These are phyloP conservation scores for Microcebus lehilahytsara DNA, from an alignment of 2,113 vertebrate genomes.

Conservation along the genomic window DNA sequence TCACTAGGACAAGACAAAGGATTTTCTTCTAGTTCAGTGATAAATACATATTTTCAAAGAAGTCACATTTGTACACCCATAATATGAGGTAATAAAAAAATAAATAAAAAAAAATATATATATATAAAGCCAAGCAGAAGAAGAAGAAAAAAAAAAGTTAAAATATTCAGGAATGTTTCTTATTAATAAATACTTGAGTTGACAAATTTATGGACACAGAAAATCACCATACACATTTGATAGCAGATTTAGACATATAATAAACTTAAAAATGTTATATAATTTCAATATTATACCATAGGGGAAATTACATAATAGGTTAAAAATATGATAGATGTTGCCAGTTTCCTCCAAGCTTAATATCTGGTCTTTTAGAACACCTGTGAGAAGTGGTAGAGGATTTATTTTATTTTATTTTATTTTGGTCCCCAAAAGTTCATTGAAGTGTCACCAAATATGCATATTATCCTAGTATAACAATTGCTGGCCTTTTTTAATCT, in stretches of 20 bases:
- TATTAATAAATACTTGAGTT: constrained; percentile 14
- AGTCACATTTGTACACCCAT: background rate
- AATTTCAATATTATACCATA: constrained; percentile 39
- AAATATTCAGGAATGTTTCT: constrained; percentile 11
- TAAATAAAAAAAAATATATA: too few species aligned
- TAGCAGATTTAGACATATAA: constrained; percentile 39
- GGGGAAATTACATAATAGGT: constrained; percentile 41
- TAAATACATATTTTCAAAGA: constrained; percentile 51
- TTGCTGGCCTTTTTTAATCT: background rate
- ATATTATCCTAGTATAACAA: background rate
- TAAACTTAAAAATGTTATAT: constrained; percentile 28
- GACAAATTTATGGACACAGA: constrained; percentile 28
- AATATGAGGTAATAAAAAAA: too few species aligned
- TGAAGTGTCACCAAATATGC: background rate
- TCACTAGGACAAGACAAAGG: background rate
- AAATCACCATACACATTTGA: constrained; percentile 30
- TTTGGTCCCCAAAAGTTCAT: background rate
- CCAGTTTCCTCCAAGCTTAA: background rate
- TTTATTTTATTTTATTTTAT: background rate
- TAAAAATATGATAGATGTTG: constrained; percentile 41
- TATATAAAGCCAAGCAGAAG: too few species aligned
- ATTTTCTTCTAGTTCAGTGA: constrained; percentile 3
- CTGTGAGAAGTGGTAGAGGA: background rate
- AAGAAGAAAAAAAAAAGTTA: background rate
- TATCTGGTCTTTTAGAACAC: background rate